Evolutionary conservation across 2,113 vertebrate species (phyloP).

Genomic region (Ursus arctos): DNA sequence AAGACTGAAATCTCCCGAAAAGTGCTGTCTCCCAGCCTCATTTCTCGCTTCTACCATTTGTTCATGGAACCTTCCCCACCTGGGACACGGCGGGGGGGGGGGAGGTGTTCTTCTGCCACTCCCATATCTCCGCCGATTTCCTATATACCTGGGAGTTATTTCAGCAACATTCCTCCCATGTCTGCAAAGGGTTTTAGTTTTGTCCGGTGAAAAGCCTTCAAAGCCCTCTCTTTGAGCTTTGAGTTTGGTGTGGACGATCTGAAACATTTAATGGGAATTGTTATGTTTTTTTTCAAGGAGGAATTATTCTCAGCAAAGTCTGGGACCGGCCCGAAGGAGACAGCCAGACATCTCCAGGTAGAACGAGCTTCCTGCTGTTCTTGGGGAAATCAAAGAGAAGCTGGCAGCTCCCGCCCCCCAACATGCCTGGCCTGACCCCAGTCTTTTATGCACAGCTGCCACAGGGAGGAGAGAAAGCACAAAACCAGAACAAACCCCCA

Average conservation of each 20-base stretch:
- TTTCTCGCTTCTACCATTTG: neutral
- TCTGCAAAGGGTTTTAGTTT: constrained; percentile 76
- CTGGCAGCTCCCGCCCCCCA: constrained; percentile 75
- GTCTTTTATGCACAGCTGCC: constrained; percentile 84
- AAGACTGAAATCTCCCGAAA: neutral
- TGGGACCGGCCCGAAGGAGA: constrained; percentile 85
- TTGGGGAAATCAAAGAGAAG: constrained; percentile 86
- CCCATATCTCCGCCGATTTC: neutral
- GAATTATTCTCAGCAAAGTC: constrained; percentile 80
- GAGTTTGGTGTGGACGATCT: constrained; percentile 68
- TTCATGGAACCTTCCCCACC: neutral
- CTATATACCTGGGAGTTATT: constrained; percentile 21
- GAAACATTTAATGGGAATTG: constrained; percentile 75
- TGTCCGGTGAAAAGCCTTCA: constrained; percentile 78
- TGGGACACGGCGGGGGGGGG: no score
- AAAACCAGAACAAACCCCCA: constrained; percentile 86
- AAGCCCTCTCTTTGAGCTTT: constrained; percentile 76
- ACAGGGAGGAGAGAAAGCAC: constrained; percentile 86
- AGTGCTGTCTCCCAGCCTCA: neutral
- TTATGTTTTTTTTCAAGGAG: constrained; percentile 59
- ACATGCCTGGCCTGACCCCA: constrained; percentile 83
- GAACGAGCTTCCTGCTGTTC: constrained; percentile 85
- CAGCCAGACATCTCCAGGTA: constrained; percentile 85
- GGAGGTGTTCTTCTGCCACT: neutral
- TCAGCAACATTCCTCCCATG: constrained; percentile 41